These are phyloP conservation scores for Andricus grossulariae DNA, from an alignment of 1,140 invertebrate species.

Conservation along the genomic window DNA sequence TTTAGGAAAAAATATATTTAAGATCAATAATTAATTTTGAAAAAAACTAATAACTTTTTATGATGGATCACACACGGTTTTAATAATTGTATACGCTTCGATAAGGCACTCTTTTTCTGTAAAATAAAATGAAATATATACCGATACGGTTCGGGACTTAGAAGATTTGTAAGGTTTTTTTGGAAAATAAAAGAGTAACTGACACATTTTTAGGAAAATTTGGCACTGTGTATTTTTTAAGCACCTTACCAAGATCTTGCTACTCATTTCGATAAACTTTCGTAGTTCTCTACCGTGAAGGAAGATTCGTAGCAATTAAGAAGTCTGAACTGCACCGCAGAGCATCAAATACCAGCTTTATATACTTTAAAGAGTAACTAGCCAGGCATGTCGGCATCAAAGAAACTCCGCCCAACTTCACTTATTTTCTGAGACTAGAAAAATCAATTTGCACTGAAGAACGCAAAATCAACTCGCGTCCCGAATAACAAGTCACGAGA, in stretches of 20 bases:
- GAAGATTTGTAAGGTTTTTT: too few species aligned
- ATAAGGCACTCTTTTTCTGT: too few species aligned
- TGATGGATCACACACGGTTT: too few species aligned
- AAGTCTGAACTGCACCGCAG: conserved; percentile 33
- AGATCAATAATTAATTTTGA: too few species aligned
- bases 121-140: too few species aligned
- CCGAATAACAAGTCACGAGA: conserved; percentile 9
- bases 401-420: conserved; percentile 51
- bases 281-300: background rate
- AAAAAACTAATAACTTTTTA: too few species aligned
- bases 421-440: conserved; percentile 20
- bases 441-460: conserved; percentile 24
- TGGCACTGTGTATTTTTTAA: conserved; percentile 17
- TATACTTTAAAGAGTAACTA: conserved; percentile 56
- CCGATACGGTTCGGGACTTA: too few species aligned
- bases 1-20: too few species aligned
- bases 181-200: background rate
- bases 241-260: conserved; percentile 48
- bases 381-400: conserved; percentile 50
- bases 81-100: too few species aligned
- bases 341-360: conserved; percentile 47
- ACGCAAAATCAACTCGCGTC: background rate
- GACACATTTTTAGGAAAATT: background rate
- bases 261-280: conserved; percentile 42
- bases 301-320: conserved; percentile 1